A percentile compares a stretch with the other conserved stretches of the same genome.
These are phyloP conservation scores for Bombylius discolor DNA, from an alignment of 2,888 invertebrate genomes.

Conservation along the genomic window DNA sequence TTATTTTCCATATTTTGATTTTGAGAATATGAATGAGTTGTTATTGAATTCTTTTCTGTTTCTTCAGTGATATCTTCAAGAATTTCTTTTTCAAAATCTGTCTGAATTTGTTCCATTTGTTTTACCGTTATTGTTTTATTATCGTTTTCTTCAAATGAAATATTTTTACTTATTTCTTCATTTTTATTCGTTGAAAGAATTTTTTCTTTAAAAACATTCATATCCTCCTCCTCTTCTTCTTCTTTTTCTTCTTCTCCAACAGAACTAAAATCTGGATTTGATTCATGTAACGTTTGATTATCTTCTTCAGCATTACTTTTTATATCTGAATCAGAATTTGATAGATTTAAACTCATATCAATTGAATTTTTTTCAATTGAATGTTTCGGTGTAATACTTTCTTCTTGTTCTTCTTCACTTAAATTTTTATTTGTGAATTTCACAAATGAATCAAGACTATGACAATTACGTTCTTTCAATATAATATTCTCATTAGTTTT, in stretches of 20 bases:
- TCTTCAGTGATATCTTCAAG: conserved; percentile 37
- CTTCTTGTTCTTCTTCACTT: background rate
- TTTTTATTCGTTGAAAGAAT: conserved; percentile 25
- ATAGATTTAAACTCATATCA: conserved; percentile 26
- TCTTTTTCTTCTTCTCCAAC: conserved; percentile 21
- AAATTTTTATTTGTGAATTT: background rate
- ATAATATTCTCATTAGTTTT: conserved; percentile 2
- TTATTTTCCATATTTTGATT: conserved; percentile 28
- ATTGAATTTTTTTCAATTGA: conserved; percentile 32
- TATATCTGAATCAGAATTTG: conserved; percentile 19
- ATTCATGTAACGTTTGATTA: conserved; percentile 1
- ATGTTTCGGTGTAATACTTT: conserved; percentile 18
- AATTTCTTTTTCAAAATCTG: conserved; percentile 30
- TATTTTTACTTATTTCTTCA: conserved; percentile 3
- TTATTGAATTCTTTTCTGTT: conserved; percentile 27
- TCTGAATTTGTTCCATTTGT: conserved; percentile 32
- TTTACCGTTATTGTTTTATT: conserved; percentile 18
- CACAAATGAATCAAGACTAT: conserved; percentile 7
- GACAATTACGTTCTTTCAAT: conserved; percentile 8
- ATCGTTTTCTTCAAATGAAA: conserved; percentile 17
- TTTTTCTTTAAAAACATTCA: conserved; percentile 28
- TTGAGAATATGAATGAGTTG: conserved; percentile 13
- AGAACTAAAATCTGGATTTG: background rate
- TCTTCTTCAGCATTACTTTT: conserved; percentile 15
- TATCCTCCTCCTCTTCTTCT: conserved; percentile 22